Evolutionary conservation across 2,888 invertebrate genomes (phyloP).

Genomic region (Celastrina argiolus): DNA sequence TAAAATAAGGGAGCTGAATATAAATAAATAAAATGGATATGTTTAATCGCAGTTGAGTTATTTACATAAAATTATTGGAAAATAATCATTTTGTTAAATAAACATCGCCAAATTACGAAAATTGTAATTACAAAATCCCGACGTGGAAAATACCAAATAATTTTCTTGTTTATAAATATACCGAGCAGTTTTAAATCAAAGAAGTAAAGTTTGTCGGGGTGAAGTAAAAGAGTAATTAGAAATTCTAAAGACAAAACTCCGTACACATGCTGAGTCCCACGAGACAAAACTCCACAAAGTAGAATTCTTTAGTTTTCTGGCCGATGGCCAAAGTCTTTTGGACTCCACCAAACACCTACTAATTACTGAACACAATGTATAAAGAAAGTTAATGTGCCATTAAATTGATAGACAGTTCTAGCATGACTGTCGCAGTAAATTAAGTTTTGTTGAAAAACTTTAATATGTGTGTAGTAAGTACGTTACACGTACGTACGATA

Average conservation of each 20-base stretch:
- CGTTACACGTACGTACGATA: too few relatives aligned
- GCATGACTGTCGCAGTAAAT: too few relatives aligned
- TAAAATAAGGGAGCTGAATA: too few relatives aligned
- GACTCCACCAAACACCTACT: background rate
- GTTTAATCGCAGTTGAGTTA: too few relatives aligned
- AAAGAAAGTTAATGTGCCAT: background rate
- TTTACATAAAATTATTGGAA: too few relatives aligned
- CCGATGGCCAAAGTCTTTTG: background rate
- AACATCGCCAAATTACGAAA: too few relatives aligned
- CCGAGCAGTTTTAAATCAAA: background rate
- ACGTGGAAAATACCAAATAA: too few relatives aligned
- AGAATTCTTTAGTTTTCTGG: conserved; percentile 7
- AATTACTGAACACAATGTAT: background rate
- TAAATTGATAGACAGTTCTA: background rate
- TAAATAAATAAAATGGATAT: too few relatives aligned
- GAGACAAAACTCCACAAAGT: conserved; percentile 2
- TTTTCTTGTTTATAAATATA: background rate
- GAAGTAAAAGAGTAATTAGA: background rate
- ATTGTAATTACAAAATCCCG: too few relatives aligned
- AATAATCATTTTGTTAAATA: too few relatives aligned
- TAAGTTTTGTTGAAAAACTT: too few relatives aligned
- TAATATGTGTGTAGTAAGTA: too few relatives aligned
- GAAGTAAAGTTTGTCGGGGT: background rate
- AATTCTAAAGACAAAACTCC: background rate
- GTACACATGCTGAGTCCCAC: background rate